These are phyloP conservation scores for Periplaneta americana DNA, from an alignment of 1,140 invertebrate genomes.

Conservation along the genomic window DNA sequence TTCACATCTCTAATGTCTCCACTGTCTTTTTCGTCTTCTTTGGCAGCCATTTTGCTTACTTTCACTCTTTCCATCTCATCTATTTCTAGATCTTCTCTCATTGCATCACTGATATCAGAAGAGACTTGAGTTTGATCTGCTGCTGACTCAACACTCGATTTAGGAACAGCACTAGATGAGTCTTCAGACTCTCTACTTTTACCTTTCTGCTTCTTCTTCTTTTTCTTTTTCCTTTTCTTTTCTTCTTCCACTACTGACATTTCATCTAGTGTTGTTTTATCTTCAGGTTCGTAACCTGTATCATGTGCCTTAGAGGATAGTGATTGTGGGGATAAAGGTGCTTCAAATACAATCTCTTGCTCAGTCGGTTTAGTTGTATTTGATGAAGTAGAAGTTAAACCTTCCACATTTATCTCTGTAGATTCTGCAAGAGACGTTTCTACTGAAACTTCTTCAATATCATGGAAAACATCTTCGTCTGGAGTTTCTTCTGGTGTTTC, in stretches of 20 bases:
- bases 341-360: constrained; percentile 15
- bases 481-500: neutral
- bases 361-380: constrained; percentile 46
- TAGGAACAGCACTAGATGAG: constrained; percentile 30
- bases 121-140: neutral
- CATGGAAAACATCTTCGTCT: neutral
- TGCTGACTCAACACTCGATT: constrained; percentile 28
- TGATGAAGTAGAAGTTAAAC: constrained; percentile 36
- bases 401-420: constrained; percentile 48
- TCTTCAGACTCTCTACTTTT: constrained; percentile 37
- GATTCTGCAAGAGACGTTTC: constrained; percentile 53
- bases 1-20: constrained; percentile 29
- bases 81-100: neutral
- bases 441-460: constrained; percentile 32
- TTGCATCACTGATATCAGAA: neutral
- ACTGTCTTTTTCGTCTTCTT: constrained; percentile 21
- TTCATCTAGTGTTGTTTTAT: constrained; percentile 51
- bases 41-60: too few relatives aligned
- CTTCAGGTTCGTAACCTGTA: constrained; percentile 50
- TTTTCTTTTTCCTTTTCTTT: constrained; percentile 34
- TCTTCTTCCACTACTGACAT: constrained; percentile 33
- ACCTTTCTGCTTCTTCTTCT: constrained; percentile 49
- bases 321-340: neutral
- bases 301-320: constrained; percentile 26
- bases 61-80: neutral